phyloP scores from a whole-genome alignment of 2,888 invertebrate species.

The Pandemis heparana region DNA sequence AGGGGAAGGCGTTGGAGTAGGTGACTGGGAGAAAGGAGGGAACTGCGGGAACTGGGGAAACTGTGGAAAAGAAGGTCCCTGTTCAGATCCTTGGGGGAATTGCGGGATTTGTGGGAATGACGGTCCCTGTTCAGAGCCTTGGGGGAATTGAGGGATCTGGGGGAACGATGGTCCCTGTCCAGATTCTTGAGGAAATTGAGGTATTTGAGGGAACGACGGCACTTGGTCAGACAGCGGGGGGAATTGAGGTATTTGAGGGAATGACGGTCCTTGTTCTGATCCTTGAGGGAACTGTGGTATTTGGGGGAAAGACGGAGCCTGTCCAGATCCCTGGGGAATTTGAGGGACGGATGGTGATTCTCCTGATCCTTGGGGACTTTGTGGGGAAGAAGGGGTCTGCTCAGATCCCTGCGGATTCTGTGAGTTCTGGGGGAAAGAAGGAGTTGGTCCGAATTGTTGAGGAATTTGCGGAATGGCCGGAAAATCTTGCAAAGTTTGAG shows the following conservation, averaged over 20 bases:
- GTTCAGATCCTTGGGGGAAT: slow-evolving; percentile 31
- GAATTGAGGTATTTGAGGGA: slow-evolving; percentile 55
- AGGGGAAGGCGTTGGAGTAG: slow-evolving; percentile 55
- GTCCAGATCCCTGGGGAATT: slow-evolving; percentile 38
- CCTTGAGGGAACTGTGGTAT: slow-evolving; percentile 54
- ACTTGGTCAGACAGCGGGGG: slow-evolving; percentile 21
- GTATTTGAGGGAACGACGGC: slow-evolving; percentile 47
- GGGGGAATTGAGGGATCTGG: slow-evolving; percentile 54
- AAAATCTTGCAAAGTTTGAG: slow-evolving; percentile 48
- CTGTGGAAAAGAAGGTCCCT: slow-evolving; percentile 45
- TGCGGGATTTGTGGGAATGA: slow-evolving; percentile 48
- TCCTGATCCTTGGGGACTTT: slow-evolving; percentile 36
- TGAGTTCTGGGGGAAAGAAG: slow-evolving; percentile 44
- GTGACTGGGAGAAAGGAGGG: slow-evolving; percentile 54
- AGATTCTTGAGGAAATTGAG: slow-evolving; percentile 50
- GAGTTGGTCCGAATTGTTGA: slow-evolving; percentile 24
- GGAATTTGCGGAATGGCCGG: slow-evolving; percentile 50
- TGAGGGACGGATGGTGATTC: slow-evolving; percentile 48
- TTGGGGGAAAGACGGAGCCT: slow-evolving; percentile 37
- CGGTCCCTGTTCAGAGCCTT: slow-evolving; percentile 24
- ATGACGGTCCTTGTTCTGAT: slow-evolving; percentile 42
- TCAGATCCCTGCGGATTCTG: slow-evolving; percentile 39
- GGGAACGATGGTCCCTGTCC: slow-evolving; percentile 46
- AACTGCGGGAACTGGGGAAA: slow-evolving; percentile 51
- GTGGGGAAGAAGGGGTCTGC: slow-evolving; percentile 23